Percentiles rank a stretch among this genome's conserved stretches.
Conservation (phyloP, 2,888 invertebrate species). For the Tethea ocularis region DNA sequence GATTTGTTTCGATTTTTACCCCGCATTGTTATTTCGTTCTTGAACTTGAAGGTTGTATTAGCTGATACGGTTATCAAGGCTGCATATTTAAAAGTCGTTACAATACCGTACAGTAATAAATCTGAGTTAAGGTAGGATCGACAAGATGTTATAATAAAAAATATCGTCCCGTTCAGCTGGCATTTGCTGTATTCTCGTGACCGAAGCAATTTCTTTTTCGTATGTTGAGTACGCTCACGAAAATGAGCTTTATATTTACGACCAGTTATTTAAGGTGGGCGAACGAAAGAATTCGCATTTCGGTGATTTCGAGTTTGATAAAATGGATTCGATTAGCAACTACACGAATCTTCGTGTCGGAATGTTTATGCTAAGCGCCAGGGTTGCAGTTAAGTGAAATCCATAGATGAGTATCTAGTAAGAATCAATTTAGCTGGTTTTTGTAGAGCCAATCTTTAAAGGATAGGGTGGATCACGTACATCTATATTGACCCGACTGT, state of each 20-base stretch:
- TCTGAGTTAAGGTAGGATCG: slow-evolving; percentile 66
- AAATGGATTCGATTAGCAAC: slow-evolving; percentile 56
- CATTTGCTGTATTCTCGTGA: slow-evolving; percentile 71
- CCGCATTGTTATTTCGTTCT: slow-evolving; percentile 35
- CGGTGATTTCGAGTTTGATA: slow-evolving; percentile 48
- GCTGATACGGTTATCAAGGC: slow-evolving; percentile 52
- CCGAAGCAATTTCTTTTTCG: slow-evolving; percentile 67
- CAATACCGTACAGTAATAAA: slow-evolving; percentile 60
- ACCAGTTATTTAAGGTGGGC: slow-evolving; percentile 52
- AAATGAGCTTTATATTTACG: slow-evolving; percentile 70
- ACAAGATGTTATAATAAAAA: slow-evolving; percentile 69
- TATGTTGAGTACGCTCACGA: slow-evolving; percentile 68
- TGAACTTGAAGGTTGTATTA: slow-evolving; percentile 60
- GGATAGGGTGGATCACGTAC: no score
- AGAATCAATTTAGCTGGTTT: neutral
- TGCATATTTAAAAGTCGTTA: slow-evolving; percentile 62
- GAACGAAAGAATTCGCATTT: slow-evolving; percentile 49
- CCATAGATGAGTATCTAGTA: slow-evolving; percentile 22
- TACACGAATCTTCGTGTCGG: slow-evolving; percentile 46
- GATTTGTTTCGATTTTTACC: slow-evolving; percentile 9
- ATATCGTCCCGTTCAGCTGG: slow-evolving; percentile 65
- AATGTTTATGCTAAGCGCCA: slow-evolving; percentile 27
- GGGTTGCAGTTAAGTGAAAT: slow-evolving; percentile 19
- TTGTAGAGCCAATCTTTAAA: neutral
- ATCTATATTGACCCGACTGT: neutral